phyloP scores from a whole-genome alignment of 2,113 vertebrate genomes.

The Origma solitaria region DNA sequence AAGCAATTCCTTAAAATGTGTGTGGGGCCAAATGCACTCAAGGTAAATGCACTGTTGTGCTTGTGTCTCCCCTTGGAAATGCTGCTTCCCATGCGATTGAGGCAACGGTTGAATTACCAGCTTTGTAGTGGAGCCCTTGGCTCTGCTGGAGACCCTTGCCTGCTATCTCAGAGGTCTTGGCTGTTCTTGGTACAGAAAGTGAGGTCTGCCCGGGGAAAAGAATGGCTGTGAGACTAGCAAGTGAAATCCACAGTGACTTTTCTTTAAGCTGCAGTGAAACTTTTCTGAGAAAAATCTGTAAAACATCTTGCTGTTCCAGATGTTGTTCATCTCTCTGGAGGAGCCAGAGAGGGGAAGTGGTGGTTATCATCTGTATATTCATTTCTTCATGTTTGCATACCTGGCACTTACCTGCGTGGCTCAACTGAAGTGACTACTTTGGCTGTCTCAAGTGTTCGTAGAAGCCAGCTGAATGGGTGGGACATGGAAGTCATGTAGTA shows the following conservation, averaged over 20 bases:
- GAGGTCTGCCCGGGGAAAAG: background rate
- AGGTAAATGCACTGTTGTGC: background rate
- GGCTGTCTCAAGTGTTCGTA: background rate
- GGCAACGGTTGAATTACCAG: background rate
- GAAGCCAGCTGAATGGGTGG: background rate
- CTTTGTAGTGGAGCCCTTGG: background rate
- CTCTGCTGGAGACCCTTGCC: background rate
- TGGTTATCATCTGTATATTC: background rate
- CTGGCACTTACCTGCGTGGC: background rate
- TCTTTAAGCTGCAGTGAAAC: background rate
- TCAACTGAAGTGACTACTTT: background rate
- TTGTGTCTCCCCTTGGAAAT: background rate
- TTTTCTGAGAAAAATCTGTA: background rate
- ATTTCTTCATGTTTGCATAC: background rate
- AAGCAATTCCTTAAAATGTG: background rate
- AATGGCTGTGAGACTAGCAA: background rate
- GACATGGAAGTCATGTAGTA: background rate
- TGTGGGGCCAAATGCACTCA: accelerated
- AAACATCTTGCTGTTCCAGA: background rate
- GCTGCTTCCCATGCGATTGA: background rate
- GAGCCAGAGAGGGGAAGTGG: background rate
- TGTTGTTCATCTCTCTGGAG: background rate
- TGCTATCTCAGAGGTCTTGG: background rate
- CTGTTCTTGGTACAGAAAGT: background rate
- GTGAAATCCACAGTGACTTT: background rate